Conservation (phyloP, 2,113 vertebrate species). For the Taurulus bubalis region DNA sequence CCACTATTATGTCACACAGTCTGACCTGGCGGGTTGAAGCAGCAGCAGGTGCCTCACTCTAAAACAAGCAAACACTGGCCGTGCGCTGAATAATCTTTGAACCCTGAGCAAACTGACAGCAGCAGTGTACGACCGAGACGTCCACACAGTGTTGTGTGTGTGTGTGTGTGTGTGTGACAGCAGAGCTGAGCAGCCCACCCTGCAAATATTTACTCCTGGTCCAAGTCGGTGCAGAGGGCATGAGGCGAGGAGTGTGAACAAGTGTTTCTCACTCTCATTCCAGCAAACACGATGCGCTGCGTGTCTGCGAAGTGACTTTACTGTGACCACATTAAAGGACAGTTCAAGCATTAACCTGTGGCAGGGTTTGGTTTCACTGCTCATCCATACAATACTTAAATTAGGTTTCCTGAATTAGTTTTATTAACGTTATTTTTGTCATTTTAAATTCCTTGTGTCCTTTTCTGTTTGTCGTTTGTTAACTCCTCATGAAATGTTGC, state of each 20-base stretch:
- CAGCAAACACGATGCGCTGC: constrained; percentile 6
- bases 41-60: constrained; percentile 30
- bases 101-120: constrained; percentile 69
- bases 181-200: constrained; percentile 24
- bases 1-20: not conserved
- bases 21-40: constrained; percentile 20
- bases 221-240: constrained; percentile 51
- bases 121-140: not conserved
- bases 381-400: not conserved
- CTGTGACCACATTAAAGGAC: constrained; percentile 13
- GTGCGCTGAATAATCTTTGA: constrained; percentile 69
- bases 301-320: not conserved
- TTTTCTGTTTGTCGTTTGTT: not conserved
- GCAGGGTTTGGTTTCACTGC: not conserved
- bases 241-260: constrained; percentile 31
- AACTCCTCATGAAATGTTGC: not conserved
- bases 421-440: not conserved
- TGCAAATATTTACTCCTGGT: constrained; percentile 78
- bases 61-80: constrained; percentile 49
- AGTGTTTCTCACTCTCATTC: constrained; percentile 38
- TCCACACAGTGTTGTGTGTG: constrained; percentile 15
- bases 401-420: no score
- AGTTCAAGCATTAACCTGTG: not conserved
- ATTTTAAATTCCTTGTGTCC: not conserved
- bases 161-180: not conserved